These are phyloP conservation scores for Salvator merianae DNA, from an alignment of 2,113 vertebrate genomes.

Conservation along the genomic window DNA sequence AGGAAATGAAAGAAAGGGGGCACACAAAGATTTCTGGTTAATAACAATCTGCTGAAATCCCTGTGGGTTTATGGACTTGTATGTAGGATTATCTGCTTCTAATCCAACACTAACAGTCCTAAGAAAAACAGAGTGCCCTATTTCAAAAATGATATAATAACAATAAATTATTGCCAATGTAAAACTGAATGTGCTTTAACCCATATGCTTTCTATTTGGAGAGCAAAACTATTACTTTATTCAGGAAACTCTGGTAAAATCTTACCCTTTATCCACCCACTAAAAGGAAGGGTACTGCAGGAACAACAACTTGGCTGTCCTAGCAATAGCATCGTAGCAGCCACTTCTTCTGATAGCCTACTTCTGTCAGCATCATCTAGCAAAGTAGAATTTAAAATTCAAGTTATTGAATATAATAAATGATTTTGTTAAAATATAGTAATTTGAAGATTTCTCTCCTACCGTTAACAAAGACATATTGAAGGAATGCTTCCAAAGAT, in stretches of 20 bases:
- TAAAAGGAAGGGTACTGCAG: conserved; percentile 44
- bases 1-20: conserved; percentile 31
- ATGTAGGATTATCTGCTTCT: conserved; percentile 38
- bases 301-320: conserved; percentile 32
- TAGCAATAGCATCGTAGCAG: conserved; percentile 18
- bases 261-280: conserved; percentile 46
- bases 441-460: conserved; percentile 32
- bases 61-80: conserved; percentile 44
- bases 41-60: conserved; percentile 46
- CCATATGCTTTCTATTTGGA: conserved; percentile 9
- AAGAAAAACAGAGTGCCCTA: conserved; percentile 45
- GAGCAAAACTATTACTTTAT: conserved; percentile 45
- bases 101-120: conserved; percentile 45
- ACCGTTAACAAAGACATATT: conserved; percentile 36
- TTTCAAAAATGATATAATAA: conserved; percentile 37
- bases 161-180: neutral
- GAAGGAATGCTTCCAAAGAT: conserved; percentile 41
- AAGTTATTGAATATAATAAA: conserved; percentile 22
- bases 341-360: conserved; percentile 34
- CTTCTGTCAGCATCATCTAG: conserved; percentile 36
- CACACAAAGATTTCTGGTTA: conserved; percentile 41
- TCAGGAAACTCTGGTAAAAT: conserved; percentile 28
- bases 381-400: conserved; percentile 25
- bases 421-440: conserved; percentile 7
- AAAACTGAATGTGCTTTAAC: neutral